These are phyloP conservation scores for Gerris lacustris DNA, from an alignment of 2,888 invertebrate genomes.

Conservation along the genomic window DNA sequence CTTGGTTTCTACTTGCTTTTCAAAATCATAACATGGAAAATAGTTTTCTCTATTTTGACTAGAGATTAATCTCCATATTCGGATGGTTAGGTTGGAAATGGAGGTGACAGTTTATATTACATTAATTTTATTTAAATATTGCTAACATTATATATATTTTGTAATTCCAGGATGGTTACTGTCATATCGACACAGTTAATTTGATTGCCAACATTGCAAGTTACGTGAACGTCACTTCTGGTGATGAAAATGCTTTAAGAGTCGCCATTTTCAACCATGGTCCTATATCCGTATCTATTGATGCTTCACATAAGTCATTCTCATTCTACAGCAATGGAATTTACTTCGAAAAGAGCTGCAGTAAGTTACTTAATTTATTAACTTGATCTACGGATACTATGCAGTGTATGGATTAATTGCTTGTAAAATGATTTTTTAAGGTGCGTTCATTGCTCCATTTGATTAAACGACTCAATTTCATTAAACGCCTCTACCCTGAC, in stretches of 20 bases:
- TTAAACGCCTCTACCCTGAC: too few relatives aligned
- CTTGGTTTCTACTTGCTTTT: too few relatives aligned
- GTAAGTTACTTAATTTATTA: conserved; percentile 34
- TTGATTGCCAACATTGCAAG: conserved; percentile 62
- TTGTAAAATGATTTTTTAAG: too few relatives aligned
- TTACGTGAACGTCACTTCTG: conserved; percentile 77
- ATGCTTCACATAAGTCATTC: conserved; percentile 77
- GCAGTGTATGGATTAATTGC: too few relatives aligned
- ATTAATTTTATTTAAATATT: neutral
- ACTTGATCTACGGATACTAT: neutral
- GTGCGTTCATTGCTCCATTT: too few relatives aligned
- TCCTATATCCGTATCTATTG: conserved; percentile 80
- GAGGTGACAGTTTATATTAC: too few relatives aligned
- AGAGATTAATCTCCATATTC: too few relatives aligned
- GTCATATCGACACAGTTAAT: conserved; percentile 62
- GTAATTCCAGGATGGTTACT: conserved; percentile 65
- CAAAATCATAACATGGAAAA: too few relatives aligned
- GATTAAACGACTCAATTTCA: too few relatives aligned
- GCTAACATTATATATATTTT: neutral
- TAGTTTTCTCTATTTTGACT: too few relatives aligned
- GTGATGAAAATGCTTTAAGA: conserved; percentile 57
- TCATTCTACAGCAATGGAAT: conserved; percentile 90
- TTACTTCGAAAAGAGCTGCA: conserved; percentile 74
- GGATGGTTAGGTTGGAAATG: too few relatives aligned
- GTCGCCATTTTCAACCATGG: conserved; percentile 76